Percentiles rank a stretch among this genome's conserved stretches.
Conservation (phyloP, 2,888 invertebrate species). For the Erynnis tages region DNA sequence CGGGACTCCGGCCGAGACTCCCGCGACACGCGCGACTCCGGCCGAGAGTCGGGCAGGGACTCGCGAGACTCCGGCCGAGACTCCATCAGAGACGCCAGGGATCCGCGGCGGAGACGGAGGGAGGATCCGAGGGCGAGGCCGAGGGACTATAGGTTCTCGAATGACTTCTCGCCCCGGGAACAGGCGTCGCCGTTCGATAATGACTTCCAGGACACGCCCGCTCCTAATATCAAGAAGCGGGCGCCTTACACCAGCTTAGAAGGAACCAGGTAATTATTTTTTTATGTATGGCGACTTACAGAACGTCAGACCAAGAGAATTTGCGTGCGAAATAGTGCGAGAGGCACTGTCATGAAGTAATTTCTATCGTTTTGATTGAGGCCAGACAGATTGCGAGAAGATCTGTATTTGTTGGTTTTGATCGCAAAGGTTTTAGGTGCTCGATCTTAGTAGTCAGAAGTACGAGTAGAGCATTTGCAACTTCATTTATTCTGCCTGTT, state of each 20-base stretch:
- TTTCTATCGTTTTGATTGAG: too few relatives aligned
- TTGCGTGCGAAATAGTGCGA: too few relatives aligned
- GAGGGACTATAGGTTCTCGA: slow-evolving; percentile 78
- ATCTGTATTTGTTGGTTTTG: too few relatives aligned
- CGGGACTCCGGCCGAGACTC: slow-evolving; percentile 45
- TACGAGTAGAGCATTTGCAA: too few relatives aligned
- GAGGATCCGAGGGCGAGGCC: slow-evolving; percentile 39
- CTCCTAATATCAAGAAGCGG: slow-evolving; percentile 56
- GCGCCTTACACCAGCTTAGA: slow-evolving; percentile 65
- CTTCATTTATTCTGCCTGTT: too few relatives aligned
- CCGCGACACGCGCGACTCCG: slow-evolving; percentile 45
- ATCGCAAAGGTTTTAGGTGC: too few relatives aligned
- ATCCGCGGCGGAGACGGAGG: slow-evolving; percentile 39
- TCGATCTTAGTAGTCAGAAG: too few relatives aligned
- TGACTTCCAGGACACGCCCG: slow-evolving; percentile 77
- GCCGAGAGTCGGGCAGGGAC: slow-evolving; percentile 44
- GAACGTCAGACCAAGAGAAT: too few relatives aligned
- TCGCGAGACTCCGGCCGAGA: slow-evolving; percentile 38
- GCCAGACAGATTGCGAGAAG: too few relatives aligned
- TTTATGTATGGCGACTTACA: too few relatives aligned
- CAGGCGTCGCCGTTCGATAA: slow-evolving; percentile 83
- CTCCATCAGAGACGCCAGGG: slow-evolving; percentile 36
- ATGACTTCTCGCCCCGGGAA: slow-evolving; percentile 82
- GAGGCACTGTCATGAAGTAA: too few relatives aligned
- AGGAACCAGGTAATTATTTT: slow-evolving; percentile 57